Base-by-base conservation (phyloP, 2,113 vertebrate genomes). In the Lepidothrix coronata region DNA sequence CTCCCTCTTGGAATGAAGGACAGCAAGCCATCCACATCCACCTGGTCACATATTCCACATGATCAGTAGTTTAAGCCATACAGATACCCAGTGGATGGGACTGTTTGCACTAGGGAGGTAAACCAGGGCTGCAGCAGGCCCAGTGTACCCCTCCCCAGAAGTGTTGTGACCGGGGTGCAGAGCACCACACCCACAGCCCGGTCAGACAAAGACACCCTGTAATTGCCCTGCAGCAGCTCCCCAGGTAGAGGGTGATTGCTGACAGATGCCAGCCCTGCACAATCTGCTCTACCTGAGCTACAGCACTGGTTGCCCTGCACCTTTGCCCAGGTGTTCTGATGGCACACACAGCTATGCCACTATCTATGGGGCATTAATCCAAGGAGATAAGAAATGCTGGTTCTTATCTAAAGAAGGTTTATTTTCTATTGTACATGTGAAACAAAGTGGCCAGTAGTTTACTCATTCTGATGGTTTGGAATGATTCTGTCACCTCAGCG, bases 91-190 rank as follows among this genome's bases (percentile, higher is more conserved):
- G 21, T 1, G 22, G 41, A 59, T 9, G 19, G 35, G 66, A 14
- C 48, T 27, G 43, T 39, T 0, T 22, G 57, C 46, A 1, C 8
- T 28, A 13, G 15, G 51, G 14, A 72, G 19, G 58, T 52, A 75
- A 75, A 55, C 6, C 74, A 25, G 0, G 6, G 59, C 13, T 19
- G 61, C 62, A 62, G 51, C 13, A 0, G 2, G n/a, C 2, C 0
- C 58, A 73, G 72, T 52, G 28, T 30, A 46, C 13, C 4, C 12
- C 41, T 49, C n/a, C 46, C 8, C 8, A 27, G 19, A 57, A 12
- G 14, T 4, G 1, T 57, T 7, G 1, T 0, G 3, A 48, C 12
- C 0, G 2, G 1, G 18, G 16, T 8, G 63, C 61, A 23, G 57
- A 62, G 62, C 2, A 22, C 20, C 66, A 24, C 79, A 41, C 54